Base-by-base conservation (phyloP, 1,140 invertebrate species). In the Eumeta japonica region DNA sequence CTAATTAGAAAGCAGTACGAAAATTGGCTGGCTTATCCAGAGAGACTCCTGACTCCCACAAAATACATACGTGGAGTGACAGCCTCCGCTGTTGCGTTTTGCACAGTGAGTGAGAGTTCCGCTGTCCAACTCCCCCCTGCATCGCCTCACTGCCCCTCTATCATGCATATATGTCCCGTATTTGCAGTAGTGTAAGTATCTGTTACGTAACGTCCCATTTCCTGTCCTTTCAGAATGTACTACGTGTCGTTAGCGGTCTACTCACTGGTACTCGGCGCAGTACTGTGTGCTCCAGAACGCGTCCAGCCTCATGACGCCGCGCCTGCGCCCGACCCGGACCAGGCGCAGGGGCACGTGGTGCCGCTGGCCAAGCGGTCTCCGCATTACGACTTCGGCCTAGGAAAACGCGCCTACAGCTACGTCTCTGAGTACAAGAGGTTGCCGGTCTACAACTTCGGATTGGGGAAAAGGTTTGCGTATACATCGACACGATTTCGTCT, bases 371-470 rank as follows among this genome's bases (percentile, higher is more conserved):
- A 75, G 38, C 48, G 72, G 12, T 75, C 74, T 1, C 71, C 72
- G 0, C 66, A 64, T 17, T 75, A 75, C 37, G 57, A 74, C 48
- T 76, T 75, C 46, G 72, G 71, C 4, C 50, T 78, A 0, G 78
- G 79, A 3, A 84, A 83, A 49, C 57, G 80, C 13, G 78, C 79
- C 1, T 83, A 83, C 55, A 81, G 78, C 41, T 84, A 84, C 46
- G 79, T 82, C 0, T 81, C 82, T 0, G 81, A 84, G 35, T 83
- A 81, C 45, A 85, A 85, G 46, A 68, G 83, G 43, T 61, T 84
- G 14, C 83, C 83, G 0, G 77, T 83, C 1, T 84, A 82, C 50
- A 82, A 83, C 49, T 85, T 85, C 47, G 83, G 83, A 4, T 62
- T 84, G 10, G 83, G 83, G 1, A 84, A 85, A 46, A 71, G 82